These are phyloP conservation scores for Nasonia oneida DNA, from an alignment of 2,888 invertebrate genomes.

Conservation along the genomic window DNA sequence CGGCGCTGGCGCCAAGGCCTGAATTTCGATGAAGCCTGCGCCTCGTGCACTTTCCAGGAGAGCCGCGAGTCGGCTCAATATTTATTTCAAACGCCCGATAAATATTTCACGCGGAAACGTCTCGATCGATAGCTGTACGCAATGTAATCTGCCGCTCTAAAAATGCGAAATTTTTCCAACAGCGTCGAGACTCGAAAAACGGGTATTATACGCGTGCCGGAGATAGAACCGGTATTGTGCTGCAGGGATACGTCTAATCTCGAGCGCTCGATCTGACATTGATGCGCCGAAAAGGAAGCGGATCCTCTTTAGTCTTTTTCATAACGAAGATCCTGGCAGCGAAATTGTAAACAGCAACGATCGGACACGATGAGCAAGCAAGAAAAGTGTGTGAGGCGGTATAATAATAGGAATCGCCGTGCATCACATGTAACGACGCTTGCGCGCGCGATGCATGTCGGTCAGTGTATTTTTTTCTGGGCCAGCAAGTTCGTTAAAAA, in stretches of 20 bases:
- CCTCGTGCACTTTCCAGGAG: conserved; percentile 2
- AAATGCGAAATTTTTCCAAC: too few species aligned
- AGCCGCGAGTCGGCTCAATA: conserved; percentile 15
- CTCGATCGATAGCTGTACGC: not conserved
- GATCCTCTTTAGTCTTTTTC: too few species aligned
- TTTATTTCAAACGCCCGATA: conserved; percentile 21
- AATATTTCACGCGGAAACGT: not conserved
- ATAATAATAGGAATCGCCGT: conserved; percentile 14
- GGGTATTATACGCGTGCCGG: too few species aligned
- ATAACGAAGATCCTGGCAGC: too few species aligned
- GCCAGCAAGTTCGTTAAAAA: conserved; percentile 29
- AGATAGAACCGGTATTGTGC: not conserved
- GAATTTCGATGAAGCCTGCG: conserved; percentile 18
- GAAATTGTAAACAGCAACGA: not conserved
- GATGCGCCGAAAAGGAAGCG: not conserved
- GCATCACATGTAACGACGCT: not conserved
- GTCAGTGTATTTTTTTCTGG: conserved; percentile 34
- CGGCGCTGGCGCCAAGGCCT: not conserved
- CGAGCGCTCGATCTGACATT: not conserved
- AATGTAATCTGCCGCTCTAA: not conserved
- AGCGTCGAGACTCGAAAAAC: too few species aligned
- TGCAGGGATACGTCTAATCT: not conserved
- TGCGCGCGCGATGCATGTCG: too few species aligned
- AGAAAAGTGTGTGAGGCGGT: not conserved
- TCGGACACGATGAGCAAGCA: not conserved